These are phyloP conservation scores for Melinaea menophilus DNA, from an alignment of 2,888 invertebrate genomes.

Conservation along the genomic window DNA sequence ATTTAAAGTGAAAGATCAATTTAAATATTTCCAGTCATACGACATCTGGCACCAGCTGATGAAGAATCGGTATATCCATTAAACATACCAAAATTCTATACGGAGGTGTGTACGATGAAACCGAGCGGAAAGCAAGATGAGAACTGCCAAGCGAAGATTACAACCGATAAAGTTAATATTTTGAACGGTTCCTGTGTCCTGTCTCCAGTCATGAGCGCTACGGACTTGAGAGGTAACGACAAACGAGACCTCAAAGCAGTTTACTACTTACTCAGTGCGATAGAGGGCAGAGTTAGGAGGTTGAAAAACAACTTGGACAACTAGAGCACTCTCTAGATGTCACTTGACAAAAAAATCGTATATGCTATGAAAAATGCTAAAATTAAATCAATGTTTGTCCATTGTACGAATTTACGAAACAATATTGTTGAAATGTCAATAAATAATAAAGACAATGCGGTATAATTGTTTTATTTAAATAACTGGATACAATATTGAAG, in stretches of 20 bases:
- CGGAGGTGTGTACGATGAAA: constrained; percentile 55
- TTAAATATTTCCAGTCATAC: constrained; percentile 43
- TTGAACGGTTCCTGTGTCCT: constrained; percentile 31
- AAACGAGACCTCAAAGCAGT: constrained; percentile 52
- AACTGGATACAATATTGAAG: too few relatives aligned
- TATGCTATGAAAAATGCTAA: constrained; percentile 26
- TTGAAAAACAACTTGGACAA: constrained; percentile 44
- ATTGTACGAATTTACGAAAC: too few relatives aligned
- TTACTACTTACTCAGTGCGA: constrained; percentile 55
- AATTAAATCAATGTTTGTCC: neutral
- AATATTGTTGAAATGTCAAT: constrained; percentile 2
- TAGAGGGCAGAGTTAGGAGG: constrained; percentile 62
- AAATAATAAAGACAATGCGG: constrained; percentile 9
- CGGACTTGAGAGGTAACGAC: constrained; percentile 50
- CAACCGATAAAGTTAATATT: constrained; percentile 13
- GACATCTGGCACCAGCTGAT: constrained; percentile 39
- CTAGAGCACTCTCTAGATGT: constrained; percentile 38
- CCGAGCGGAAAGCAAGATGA: constrained; percentile 50
- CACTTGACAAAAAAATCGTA: constrained; percentile 29
- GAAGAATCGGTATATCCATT: constrained; percentile 27
- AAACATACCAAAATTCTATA: constrained; percentile 20
- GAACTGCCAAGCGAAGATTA: constrained; percentile 45
- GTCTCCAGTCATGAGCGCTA: constrained; percentile 44
- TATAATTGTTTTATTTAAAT: too few relatives aligned
- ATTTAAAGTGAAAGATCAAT: neutral